Percentiles rank a stretch among this genome's conserved stretches.
Conservation (phyloP, 2,113 vertebrate species). For the Hipposideros armiger region DNA sequence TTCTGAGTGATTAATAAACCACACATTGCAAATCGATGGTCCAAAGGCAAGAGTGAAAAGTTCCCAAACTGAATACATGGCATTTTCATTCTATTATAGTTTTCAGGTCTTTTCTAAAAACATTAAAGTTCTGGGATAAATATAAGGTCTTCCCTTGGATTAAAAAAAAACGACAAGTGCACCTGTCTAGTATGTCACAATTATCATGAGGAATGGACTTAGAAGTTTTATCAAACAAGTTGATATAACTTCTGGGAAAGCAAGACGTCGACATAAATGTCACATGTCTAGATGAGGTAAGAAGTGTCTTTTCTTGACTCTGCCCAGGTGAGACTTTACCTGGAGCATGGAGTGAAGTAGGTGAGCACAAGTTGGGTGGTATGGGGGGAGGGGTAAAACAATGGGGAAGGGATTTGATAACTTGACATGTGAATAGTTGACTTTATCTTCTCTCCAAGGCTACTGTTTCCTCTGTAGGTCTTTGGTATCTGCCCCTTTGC, state of each 20-base stretch:
- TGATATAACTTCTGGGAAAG: background rate
- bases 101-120: slow-evolving; percentile 32
- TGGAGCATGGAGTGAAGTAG: background rate
- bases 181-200: background rate
- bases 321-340: background rate
- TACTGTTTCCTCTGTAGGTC: background rate
- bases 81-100: background rate
- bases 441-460: background rate
- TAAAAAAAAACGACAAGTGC: background rate
- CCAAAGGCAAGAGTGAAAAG: background rate
- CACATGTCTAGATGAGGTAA: background rate
- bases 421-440: background rate
- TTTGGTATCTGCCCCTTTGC: background rate
- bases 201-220: background rate
- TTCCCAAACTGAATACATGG: background rate
- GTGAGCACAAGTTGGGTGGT: no score
- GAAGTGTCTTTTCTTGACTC: background rate
- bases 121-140: background rate
- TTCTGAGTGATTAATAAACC: background rate
- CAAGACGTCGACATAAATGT: background rate
- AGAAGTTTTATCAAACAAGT: background rate
- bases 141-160: background rate
- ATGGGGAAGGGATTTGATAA: rapidly evolving
- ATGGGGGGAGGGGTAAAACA: background rate
- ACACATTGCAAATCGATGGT: background rate